phyloP scores from a whole-genome alignment of 2,797 vertebrate genomes.

The Mus minutoides region DNA sequence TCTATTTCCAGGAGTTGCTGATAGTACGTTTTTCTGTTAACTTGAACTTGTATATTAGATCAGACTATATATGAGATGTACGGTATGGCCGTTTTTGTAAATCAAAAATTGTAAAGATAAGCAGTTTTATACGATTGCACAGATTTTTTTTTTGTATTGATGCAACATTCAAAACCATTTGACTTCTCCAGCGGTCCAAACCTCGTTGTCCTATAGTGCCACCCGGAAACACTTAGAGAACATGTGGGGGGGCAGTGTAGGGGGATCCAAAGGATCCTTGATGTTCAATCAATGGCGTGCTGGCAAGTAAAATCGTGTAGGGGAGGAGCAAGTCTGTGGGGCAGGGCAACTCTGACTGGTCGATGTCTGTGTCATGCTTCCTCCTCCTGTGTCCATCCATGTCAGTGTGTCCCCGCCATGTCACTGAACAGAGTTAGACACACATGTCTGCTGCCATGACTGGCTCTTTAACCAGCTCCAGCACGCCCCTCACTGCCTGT shows the following conservation, averaged over 20 bases:
- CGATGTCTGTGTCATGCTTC: not conserved
- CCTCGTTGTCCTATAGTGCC: not conserved
- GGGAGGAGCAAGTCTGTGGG: not conserved
- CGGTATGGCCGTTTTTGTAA: not conserved
- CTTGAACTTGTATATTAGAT: not conserved
- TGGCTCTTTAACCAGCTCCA: not conserved
- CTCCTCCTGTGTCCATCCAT: not conserved
- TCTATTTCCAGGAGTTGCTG: not conserved
- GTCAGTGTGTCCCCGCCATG: not conserved
- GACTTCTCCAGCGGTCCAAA: not conserved
- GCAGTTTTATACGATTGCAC: not conserved
- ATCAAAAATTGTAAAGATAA: not conserved
- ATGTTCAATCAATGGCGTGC: not conserved
- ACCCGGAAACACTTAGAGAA: not conserved
- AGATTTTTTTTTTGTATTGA: not conserved
- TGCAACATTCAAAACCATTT: not conserved
- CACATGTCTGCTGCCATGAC: rapidly evolving
- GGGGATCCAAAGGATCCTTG: not conserved
- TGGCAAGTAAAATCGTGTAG: not conserved
- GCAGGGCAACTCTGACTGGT: not conserved
- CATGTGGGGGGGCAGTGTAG: too few relatives aligned
- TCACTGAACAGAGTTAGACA: not conserved
- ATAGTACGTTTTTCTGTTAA: not conserved
- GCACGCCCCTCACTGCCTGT: not conserved
- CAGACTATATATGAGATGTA: not conserved